Conservation (phyloP, 2,113 vertebrate genomes). For the Prunella fulvescens region DNA sequence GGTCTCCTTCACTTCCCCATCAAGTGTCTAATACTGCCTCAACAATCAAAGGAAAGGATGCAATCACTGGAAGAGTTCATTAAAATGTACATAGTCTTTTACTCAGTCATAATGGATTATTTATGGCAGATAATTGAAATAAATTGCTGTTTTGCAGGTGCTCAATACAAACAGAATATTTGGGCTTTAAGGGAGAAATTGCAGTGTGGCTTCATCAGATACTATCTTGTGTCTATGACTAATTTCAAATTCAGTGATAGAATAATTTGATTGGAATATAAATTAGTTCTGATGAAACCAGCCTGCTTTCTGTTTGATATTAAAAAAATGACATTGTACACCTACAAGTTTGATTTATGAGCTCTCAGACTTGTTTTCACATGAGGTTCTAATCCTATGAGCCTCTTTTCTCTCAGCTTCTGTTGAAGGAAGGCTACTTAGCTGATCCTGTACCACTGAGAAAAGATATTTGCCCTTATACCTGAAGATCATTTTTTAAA, state of each 20-base stretch:
- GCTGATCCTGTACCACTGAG: neutral
- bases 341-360: neutral
- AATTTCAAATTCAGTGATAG: constrained; percentile 30
- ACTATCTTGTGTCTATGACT: neutral
- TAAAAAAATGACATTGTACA: constrained; percentile 22
- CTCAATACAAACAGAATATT: neutral
- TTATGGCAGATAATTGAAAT: constrained; percentile 33
- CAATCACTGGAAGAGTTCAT: neutral
- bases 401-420: neutral
- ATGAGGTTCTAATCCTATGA: neutral
- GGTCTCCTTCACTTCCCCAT: neutral
- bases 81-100: neutral
- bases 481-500: neutral
- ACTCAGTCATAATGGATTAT: constrained; percentile 15
- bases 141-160: constrained; percentile 31
- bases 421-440: neutral
- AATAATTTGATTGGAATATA: constrained; percentile 51
- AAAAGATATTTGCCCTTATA: neutral
- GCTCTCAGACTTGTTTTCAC: neutral
- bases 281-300: constrained; percentile 26
- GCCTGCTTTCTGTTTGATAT: constrained; percentile 12
- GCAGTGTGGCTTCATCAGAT: neutral
- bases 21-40: neutral
- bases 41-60: neutral
- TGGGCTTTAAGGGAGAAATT: constrained; percentile 10